These are phyloP conservation scores for Lepidonotus clava DNA, from an alignment of 2,888 invertebrate species.

Conservation along the genomic window DNA sequence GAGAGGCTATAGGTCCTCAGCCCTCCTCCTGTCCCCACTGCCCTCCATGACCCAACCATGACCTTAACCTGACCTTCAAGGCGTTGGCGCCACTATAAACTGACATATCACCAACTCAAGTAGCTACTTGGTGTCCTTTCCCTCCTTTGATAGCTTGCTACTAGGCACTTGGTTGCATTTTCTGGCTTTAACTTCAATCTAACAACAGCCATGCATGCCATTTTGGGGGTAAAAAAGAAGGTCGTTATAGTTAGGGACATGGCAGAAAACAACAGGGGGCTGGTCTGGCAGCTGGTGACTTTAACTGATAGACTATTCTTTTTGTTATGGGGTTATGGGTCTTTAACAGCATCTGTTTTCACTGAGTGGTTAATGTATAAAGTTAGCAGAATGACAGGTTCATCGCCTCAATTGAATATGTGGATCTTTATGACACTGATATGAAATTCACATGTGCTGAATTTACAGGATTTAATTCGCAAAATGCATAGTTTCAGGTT, in stretches of 20 bases:
- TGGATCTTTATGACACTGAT: too few relatives aligned
- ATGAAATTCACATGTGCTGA: too few relatives aligned
- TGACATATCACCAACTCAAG: not conserved
- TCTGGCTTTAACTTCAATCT: not conserved
- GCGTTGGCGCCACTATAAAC: slow-evolving; percentile 13
- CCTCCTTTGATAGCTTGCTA: not conserved
- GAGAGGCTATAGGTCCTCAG: too few relatives aligned
- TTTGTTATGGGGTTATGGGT: too few relatives aligned
- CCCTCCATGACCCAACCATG: not conserved
- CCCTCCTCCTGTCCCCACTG: slow-evolving; percentile 11
- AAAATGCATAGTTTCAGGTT: too few relatives aligned
- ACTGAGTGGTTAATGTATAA: too few relatives aligned
- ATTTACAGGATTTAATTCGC: too few relatives aligned
- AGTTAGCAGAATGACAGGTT: too few relatives aligned
- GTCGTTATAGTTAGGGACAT: not conserved
- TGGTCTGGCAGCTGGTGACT: not conserved
- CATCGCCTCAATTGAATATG: too few relatives aligned
- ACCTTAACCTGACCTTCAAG: not conserved
- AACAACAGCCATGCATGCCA: not conserved
- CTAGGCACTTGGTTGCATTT: not conserved
- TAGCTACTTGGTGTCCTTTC: not conserved
- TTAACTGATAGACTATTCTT: not conserved
- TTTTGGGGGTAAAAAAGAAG: not conserved
- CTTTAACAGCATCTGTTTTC: too few relatives aligned
- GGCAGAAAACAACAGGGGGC: not conserved